These are phyloP conservation scores for Scalopus aquaticus DNA, from an alignment of 2,113 vertebrate genomes.

Conservation along the genomic window DNA sequence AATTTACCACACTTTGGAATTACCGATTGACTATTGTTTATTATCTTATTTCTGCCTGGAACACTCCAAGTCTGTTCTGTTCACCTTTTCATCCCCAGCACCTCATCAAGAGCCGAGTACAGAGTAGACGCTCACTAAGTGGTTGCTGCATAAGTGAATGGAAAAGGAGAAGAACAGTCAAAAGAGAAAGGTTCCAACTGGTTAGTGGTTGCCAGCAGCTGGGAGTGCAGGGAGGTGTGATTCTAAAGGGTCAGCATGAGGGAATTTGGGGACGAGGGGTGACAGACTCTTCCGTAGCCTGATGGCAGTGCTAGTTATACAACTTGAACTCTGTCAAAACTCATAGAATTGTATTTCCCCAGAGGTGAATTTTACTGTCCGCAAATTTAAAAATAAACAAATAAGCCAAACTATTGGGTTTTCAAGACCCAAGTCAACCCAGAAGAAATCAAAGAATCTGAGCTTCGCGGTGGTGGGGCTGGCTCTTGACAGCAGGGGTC, in stretches of 20 bases:
- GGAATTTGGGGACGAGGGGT: neutral
- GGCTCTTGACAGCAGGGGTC: neutral
- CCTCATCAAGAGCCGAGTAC: conserved; percentile 1
- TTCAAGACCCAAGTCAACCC: neutral
- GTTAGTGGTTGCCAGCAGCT: neutral
- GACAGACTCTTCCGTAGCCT: neutral
- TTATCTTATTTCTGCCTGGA: neutral
- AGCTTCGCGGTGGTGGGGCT: neutral
- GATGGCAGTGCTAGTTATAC: neutral
- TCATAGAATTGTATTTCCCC: neutral
- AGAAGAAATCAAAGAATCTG: neutral
- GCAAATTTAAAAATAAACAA: conserved; percentile 6
- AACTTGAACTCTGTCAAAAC: neutral
- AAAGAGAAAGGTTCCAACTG: neutral
- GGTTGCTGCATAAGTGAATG: neutral
- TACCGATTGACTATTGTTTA: neutral
- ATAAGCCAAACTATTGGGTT: neutral
- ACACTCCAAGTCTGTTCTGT: neutral
- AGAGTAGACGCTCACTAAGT: neutral
- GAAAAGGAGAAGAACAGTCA: neutral
- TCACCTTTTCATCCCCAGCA: neutral
- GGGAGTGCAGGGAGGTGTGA: neutral
- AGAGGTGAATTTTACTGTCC: neutral
- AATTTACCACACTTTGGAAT: neutral
- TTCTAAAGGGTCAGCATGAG: neutral